Evolutionary conservation across 2,888 invertebrate genomes (phyloP).

Genomic region (Rhogogaster chlorosoma): DNA sequence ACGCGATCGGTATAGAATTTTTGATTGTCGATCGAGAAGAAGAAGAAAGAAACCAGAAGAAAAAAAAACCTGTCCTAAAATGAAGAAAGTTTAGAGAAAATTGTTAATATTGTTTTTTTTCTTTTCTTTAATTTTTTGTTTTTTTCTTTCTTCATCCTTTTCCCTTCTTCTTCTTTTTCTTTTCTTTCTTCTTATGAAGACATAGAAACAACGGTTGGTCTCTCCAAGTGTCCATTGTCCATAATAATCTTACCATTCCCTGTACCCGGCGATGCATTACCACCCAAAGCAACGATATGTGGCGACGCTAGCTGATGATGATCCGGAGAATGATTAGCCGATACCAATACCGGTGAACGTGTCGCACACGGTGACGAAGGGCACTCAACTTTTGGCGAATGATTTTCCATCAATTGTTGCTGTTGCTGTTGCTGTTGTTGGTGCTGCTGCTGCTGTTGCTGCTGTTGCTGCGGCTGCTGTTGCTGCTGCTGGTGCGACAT

Average conservation of each 20-base stretch:
- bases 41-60: background rate
- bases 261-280: conserved; percentile 67
- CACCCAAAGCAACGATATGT: conserved; percentile 71
- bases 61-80: conserved; percentile 28
- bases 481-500: conserved; percentile 62
- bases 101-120: background rate
- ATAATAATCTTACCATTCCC: conserved; percentile 66
- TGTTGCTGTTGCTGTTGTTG: conserved; percentile 68
- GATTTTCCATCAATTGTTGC: conserved; percentile 64
- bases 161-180: background rate
- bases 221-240: conserved; percentile 78
- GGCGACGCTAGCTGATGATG: conserved; percentile 71
- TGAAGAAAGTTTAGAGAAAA: conserved; percentile 13
- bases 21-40: background rate
- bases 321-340: conserved; percentile 72
- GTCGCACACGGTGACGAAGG: conserved; percentile 70
- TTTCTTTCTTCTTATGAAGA: conserved; percentile 64
- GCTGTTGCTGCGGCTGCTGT: conserved; percentile 57
- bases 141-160: background rate
- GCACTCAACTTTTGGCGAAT: conserved; percentile 74
- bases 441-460: conserved; percentile 65
- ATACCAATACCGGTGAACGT: conserved; percentile 71
- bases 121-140: background rate
- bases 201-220: conserved; percentile 80
- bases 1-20: background rate